phyloP scores from a whole-genome alignment of 2,113 vertebrate genomes.

The Oncorhynchus mykiss region DNA sequence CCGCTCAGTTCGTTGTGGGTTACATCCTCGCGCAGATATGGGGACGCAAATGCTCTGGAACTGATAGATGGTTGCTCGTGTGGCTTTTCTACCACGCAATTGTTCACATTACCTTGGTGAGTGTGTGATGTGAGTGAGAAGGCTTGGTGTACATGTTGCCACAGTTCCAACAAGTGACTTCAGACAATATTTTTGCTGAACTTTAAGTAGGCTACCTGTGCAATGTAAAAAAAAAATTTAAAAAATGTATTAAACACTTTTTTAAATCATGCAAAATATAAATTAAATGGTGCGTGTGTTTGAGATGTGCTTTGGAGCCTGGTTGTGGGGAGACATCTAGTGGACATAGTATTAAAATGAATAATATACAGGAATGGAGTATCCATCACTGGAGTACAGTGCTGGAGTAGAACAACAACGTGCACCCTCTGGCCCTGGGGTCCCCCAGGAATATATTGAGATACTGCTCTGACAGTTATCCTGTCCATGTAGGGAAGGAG shows the following conservation, averaged over 20 bases:
- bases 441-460: no score
- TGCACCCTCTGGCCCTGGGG: no score
- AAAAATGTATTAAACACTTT: no score
- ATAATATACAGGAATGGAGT: background rate
- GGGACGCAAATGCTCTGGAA: slow-evolving; percentile 52
- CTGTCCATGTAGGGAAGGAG: slow-evolving; percentile 76
- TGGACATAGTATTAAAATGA: background rate
- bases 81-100: slow-evolving; percentile 83
- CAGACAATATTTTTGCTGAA: slow-evolving; percentile 75
- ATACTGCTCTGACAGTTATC: background rate
- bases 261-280: background rate
- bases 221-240: background rate
- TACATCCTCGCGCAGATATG: slow-evolving; percentile 64
- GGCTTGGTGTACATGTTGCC: no score
- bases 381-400: background rate
- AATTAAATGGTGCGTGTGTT: background rate
- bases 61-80: slow-evolving; percentile 69
- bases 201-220: slow-evolving; percentile 67
- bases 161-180: slow-evolving; percentile 29
- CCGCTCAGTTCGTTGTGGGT: slow-evolving; percentile 61
- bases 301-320: background rate
- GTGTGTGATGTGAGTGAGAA: slow-evolving; percentile 11
- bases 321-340: slow-evolving; percentile 28
- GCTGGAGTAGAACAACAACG: background rate
- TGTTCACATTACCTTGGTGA: slow-evolving; percentile 80